Conservation (phyloP, 2,888 invertebrate genomes). For the Trisateles emortualis region DNA sequence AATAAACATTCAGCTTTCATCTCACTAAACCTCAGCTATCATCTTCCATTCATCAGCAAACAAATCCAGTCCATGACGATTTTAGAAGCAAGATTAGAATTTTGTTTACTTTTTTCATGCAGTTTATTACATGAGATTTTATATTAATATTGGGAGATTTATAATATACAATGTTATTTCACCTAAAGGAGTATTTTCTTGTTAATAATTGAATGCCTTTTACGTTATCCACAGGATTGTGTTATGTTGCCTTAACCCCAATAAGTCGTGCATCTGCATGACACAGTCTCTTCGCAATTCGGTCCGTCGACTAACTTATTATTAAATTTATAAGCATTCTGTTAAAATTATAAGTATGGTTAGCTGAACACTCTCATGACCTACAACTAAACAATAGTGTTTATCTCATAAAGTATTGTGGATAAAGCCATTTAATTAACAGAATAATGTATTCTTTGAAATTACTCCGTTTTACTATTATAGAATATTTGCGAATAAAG, state of each 20-base stretch:
- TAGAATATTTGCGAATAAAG: too few species aligned
- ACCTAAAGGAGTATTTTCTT: too few species aligned
- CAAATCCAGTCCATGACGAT: too few species aligned
- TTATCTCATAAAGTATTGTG: not conserved
- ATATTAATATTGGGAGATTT: too few species aligned
- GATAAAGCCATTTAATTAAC: not conserved
- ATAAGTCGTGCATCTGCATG: constrained; percentile 4
- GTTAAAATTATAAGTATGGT: constrained; percentile 13
- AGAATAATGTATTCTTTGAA: not conserved
- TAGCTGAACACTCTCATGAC: not conserved
- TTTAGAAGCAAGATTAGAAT: too few species aligned
- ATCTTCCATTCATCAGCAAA: too few species aligned
- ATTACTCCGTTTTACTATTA: too few species aligned
- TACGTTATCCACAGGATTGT: not conserved
- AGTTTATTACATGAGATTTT: too few species aligned
- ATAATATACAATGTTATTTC: too few species aligned
- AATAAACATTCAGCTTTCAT: too few species aligned
- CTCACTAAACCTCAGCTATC: too few species aligned
- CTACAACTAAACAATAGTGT: constrained; percentile 2
- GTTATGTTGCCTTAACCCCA: constrained; percentile 8
- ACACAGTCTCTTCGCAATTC: constrained; percentile 5
- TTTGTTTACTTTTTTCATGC: too few species aligned
- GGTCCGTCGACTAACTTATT: not conserved
- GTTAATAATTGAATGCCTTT: constrained; percentile 6
- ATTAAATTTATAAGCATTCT: not conserved